A percentile compares a stretch with the other conserved stretches of the same genome.
Conservation (phyloP, 1,140 invertebrate species). For the Drosophila nebulosa region DNA sequence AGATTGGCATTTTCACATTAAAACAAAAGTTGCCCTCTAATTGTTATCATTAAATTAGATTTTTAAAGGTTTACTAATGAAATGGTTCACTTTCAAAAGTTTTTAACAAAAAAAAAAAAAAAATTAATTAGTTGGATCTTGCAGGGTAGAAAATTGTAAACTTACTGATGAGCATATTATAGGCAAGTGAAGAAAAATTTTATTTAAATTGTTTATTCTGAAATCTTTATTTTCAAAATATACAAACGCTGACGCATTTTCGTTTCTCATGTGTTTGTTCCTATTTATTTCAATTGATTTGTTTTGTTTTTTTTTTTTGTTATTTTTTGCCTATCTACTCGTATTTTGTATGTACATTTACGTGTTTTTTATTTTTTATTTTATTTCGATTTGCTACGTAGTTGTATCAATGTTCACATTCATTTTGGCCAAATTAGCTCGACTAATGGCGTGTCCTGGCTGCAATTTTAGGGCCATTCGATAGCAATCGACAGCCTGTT, state of each 20-base stretch:
- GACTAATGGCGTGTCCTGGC: constrained; percentile 92
- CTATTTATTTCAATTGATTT: no score
- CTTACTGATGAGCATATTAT: no score
- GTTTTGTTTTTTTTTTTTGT: not conserved
- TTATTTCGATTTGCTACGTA: constrained; percentile 26
- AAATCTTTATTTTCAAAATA: not conserved
- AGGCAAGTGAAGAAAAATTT: no score
- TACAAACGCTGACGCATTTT: not conserved
- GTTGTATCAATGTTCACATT: constrained; percentile 33
- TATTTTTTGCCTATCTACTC: not conserved
- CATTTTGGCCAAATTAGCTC: constrained; percentile 90
- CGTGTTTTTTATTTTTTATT: not conserved
- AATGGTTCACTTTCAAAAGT: no score
- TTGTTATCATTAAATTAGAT: constrained; percentile 10
- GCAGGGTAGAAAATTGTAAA: no score
- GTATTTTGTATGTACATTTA: constrained; percentile 6
- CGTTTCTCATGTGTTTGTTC: not conserved
- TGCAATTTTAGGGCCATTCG: constrained; percentile 89
- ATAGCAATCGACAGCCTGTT: constrained; percentile 92
- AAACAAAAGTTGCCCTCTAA: constrained; percentile 17
- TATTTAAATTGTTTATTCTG: not conserved
- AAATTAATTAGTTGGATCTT: not conserved
- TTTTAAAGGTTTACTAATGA: not conserved
- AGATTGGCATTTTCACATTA: constrained; percentile 69
- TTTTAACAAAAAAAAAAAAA: not conserved